Evolutionary conservation across 2,888 invertebrate species (phyloP).

Genomic region (Coronaproctus castanopsis): DNA sequence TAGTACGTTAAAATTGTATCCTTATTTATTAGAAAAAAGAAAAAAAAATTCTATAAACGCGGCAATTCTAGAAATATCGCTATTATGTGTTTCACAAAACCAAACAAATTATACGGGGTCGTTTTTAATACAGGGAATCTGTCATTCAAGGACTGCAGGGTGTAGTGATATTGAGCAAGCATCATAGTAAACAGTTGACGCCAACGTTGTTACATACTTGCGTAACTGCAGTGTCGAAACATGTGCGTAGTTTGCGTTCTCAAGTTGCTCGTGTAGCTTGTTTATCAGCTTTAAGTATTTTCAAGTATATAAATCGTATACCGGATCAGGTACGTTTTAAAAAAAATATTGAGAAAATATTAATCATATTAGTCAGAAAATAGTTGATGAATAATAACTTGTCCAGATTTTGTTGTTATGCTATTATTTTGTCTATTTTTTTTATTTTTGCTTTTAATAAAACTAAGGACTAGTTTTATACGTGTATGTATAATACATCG

Average conservation of each 20-base stretch:
- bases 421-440: too few species aligned
- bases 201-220: constrained; percentile 43
- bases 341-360: constrained; percentile 12
- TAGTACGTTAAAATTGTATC: too few species aligned
- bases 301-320: constrained; percentile 35
- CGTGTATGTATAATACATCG: too few species aligned
- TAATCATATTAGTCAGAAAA: neutral
- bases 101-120: too few species aligned
- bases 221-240: constrained; percentile 45
- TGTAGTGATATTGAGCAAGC: constrained; percentile 44
- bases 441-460: neutral
- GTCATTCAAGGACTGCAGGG: constrained; percentile 50
- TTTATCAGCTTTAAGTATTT: constrained; percentile 57
- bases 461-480: neutral
- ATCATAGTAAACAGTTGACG: constrained; percentile 37
- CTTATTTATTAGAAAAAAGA: too few species aligned
- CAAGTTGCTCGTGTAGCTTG: constrained; percentile 82
- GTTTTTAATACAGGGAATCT: constrained; percentile 43
- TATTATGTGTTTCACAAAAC: too few species aligned
- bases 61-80: too few species aligned
- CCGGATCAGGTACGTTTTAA: constrained; percentile 39
- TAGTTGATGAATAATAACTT: neutral
- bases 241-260: constrained; percentile 75
- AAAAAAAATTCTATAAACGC: too few species aligned
- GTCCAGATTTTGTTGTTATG: neutral